Conservation (phyloP, 2,797 vertebrate genomes). For the Huso huso region DNA sequence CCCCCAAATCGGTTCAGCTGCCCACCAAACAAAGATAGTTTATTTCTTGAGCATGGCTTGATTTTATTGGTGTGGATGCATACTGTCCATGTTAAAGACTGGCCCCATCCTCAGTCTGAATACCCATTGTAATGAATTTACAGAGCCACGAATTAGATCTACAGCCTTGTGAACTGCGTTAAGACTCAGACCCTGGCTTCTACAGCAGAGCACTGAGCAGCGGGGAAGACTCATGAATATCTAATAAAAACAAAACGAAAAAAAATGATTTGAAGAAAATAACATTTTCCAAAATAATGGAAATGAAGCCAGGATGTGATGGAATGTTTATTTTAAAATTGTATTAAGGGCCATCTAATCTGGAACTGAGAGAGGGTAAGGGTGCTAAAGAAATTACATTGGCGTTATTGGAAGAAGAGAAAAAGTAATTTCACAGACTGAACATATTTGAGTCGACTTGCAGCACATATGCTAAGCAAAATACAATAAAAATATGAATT, state of each 20-base stretch:
- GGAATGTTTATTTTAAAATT: constrained; percentile 25
- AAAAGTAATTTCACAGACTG: constrained; percentile 24
- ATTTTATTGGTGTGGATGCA: constrained; percentile 3
- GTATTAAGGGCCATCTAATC: constrained; percentile 20
- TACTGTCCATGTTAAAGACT: background rate
- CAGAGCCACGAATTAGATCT: constrained; percentile 2
- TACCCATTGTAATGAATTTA: background rate
- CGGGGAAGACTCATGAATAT: constrained; percentile 20
- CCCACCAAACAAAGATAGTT: constrained; percentile 30
- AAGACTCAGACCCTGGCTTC: constrained; percentile 5
- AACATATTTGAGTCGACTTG: constrained; percentile 6
- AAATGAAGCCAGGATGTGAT: constrained; percentile 14
- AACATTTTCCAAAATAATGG: constrained; percentile 15
- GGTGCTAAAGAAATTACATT: constrained; percentile 22
- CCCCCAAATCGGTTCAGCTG: constrained; percentile 8
- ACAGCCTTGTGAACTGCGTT: constrained; percentile 8
- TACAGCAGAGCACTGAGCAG: background rate
- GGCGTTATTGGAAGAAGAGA: constrained; percentile 21
- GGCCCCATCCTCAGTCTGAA: constrained; percentile 5
- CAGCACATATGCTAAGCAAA: constrained; percentile 14
- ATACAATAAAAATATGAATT: constrained; percentile 16
- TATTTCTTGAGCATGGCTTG: constrained; percentile 1
- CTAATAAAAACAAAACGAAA: constrained; percentile 14
- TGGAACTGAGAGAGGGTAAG: constrained; percentile 15
- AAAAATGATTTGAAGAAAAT: constrained; percentile 19